These are phyloP conservation scores for Copidosoma floridanum DNA, from an alignment of 1,140 invertebrate genomes.

Conservation along the genomic window DNA sequence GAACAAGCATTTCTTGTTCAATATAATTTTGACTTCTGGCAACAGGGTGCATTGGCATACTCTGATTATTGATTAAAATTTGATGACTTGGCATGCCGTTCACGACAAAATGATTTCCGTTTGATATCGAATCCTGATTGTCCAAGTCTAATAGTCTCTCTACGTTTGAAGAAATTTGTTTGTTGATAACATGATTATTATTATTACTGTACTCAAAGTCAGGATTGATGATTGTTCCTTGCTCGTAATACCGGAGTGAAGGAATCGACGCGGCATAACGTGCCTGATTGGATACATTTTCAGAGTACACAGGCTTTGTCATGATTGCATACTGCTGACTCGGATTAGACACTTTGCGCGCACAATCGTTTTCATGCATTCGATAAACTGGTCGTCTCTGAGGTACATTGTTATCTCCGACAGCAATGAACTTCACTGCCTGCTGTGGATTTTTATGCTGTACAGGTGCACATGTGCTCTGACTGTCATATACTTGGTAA, in stretches of 20 bases:
- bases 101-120: not conserved
- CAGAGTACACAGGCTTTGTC: not conserved
- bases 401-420: conserved; percentile 24
- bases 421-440: conserved; percentile 33
- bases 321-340: not conserved
- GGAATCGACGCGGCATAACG: not conserved
- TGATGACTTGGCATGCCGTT: not conserved
- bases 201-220: conserved; percentile 4
- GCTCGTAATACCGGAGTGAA: not conserved
- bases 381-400: conserved; percentile 25
- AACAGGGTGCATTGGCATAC: not conserved
- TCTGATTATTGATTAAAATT: not conserved
- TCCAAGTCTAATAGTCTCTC: not conserved
- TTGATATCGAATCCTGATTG: not conserved
- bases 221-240: not conserved
- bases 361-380: no score
- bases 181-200: not conserved
- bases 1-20: not conserved
- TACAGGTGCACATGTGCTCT: not conserved
- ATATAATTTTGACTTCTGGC: conserved; percentile 6
- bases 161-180: not conserved
- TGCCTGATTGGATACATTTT: not conserved
- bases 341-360: not conserved
- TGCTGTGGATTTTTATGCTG: conserved; percentile 21
- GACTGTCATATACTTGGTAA: not conserved